Evolutionary conservation across 2,113 vertebrate species (phyloP).

Genomic region (Neogale vison): DNA sequence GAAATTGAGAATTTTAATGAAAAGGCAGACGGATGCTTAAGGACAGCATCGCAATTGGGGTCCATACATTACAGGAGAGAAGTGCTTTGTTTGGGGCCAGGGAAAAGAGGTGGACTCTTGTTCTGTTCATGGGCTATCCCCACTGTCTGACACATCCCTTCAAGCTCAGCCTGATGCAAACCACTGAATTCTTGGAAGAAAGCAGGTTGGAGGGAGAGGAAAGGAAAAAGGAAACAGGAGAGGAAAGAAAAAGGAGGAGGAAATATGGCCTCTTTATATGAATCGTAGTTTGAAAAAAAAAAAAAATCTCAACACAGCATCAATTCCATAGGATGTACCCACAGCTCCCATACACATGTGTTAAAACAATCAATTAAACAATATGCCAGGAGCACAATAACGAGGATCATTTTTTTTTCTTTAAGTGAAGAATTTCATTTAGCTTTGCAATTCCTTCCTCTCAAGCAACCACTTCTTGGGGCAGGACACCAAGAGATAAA

Average conservation of each 20-base stretch:
- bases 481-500: neutral
- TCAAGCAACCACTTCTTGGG: neutral
- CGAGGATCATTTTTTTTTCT: neutral
- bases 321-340: neutral
- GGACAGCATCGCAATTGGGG: neutral
- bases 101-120: neutral
- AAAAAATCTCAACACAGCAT: conserved; percentile 6
- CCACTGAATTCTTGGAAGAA: conserved; percentile 75
- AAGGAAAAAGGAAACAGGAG: conserved; percentile 53
- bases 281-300: neutral
- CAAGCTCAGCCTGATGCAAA: neutral
- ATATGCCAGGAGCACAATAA: neutral
- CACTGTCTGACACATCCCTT: neutral
- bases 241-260: conserved; percentile 44
- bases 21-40: conserved; percentile 66
- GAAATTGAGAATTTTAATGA: conserved; percentile 72
- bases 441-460: conserved; percentile 57
- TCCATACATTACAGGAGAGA: neutral
- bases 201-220: conserved; percentile 52
- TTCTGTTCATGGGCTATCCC: conserved; percentile 21
- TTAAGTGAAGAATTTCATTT: conserved; percentile 53
- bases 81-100: conserved; percentile 57
- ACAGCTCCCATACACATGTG: neutral
- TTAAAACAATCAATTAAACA: neutral
- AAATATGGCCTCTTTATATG: conserved; percentile 51